Conservation (phyloP, 2,113 vertebrate genomes). For the Callochromis pleurospilus region DNA sequence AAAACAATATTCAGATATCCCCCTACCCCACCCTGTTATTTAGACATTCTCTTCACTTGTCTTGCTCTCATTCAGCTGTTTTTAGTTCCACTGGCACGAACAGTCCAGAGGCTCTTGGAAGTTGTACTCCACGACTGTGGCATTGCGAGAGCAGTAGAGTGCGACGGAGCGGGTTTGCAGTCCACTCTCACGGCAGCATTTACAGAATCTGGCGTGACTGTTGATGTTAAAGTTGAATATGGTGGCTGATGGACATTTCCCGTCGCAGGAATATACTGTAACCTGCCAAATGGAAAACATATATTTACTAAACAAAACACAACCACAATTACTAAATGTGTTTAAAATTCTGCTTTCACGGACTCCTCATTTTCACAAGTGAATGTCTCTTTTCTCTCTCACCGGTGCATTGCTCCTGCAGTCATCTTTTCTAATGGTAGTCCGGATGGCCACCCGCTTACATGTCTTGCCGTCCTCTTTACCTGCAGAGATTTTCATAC, state of each 20-base stretch:
- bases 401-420: conserved; percentile 91
- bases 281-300: conserved; percentile 67
- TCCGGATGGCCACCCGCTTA: conserved; percentile 90
- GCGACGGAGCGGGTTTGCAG: conserved; percentile 83
- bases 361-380: neutral
- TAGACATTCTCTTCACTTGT: neutral
- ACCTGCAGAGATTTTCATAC: conserved; percentile 76
- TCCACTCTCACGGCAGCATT: conserved; percentile 90
- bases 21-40: neutral
- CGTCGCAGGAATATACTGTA: conserved; percentile 91
- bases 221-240: conserved; percentile 99
- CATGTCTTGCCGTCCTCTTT: conserved; percentile 93
- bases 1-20: neutral
- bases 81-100: conserved; percentile 94
- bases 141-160: conserved; percentile 89
- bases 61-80: neutral
- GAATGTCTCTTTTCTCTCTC: conserved; percentile 46
- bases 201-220: conserved; percentile 93
- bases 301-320: neutral
- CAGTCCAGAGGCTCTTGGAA: conserved; percentile 92
- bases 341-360: neutral
- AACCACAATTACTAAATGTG: neutral
- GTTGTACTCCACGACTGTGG: conserved; percentile 82
- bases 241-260: conserved; percentile 94
- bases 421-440: conserved; percentile 89